Percentiles rank a stretch among this genome's conserved stretches.
Evolutionary conservation across 2,113 vertebrate species (phyloP).

Genomic region (Mystacornis crossleyi): DNA sequence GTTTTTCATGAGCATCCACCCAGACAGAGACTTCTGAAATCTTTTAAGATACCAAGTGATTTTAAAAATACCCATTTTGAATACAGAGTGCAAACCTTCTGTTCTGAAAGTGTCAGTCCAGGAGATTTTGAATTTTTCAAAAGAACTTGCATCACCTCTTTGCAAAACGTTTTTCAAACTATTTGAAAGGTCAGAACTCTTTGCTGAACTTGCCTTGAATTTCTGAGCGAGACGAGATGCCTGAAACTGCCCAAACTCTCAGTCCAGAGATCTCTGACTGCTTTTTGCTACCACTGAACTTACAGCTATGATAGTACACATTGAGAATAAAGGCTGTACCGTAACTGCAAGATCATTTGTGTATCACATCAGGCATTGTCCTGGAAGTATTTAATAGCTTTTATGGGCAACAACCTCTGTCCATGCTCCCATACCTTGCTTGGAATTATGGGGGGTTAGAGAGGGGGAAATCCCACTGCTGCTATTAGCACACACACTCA

Average conservation of each 20-base stretch:
- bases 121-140: neutral
- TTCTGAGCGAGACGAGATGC: neutral
- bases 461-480: neutral
- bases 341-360: neutral
- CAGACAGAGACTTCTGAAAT: neutral
- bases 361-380: neutral
- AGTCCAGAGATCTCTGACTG: neutral
- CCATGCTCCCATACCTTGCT: neutral
- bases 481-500: neutral
- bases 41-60: neutral
- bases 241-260: neutral
- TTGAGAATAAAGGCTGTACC: neutral
- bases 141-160: neutral
- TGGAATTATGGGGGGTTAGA: fast-evolving
- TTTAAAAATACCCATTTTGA: neutral
- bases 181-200: neutral
- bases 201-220: neutral
- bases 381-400: neutral
- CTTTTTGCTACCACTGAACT: neutral
- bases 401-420: neutral
- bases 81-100: neutral
- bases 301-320: neutral
- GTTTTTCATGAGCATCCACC: neutral
- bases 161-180: neutral
- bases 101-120: neutral